Percentiles rank a stretch among this genome's conserved stretches.
phyloP scores from a whole-genome alignment of 1,140 invertebrate species.

The Rhagoletis zephyria region DNA sequence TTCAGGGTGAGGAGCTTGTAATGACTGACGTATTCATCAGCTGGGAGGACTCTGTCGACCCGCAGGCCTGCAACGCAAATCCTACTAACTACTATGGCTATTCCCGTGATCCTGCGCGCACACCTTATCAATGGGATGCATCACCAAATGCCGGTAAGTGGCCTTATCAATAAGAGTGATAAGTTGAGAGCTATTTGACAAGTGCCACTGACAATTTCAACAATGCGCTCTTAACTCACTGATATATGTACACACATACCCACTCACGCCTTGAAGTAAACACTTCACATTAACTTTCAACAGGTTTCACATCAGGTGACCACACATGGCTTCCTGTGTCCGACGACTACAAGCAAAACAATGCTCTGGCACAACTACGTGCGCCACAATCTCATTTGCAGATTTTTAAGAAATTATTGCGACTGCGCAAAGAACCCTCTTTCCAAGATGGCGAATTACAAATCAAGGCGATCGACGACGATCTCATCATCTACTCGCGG shows the following conservation, averaged over 20 bases:
- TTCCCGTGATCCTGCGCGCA: constrained; percentile 77
- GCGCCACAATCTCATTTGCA: constrained; percentile 68
- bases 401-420: constrained; percentile 68
- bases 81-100: constrained; percentile 65
- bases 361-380: constrained; percentile 74
- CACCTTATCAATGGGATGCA: constrained; percentile 81
- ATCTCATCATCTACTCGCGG: constrained; percentile 66
- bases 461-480: constrained; percentile 65
- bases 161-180: not conserved
- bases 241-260: not conserved
- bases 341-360: constrained; percentile 74
- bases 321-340: constrained; percentile 82
- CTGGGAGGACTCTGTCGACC: constrained; percentile 75
- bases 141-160: constrained; percentile 73
- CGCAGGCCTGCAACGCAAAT: constrained; percentile 66
- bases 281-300: not conserved
- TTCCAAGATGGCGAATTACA: constrained; percentile 62
- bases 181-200: not conserved
- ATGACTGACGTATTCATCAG: constrained; percentile 80
- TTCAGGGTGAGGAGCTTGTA: constrained; percentile 85
- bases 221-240: not conserved
- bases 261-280: not conserved
- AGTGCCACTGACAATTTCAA: not conserved
- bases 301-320: constrained; percentile 76
- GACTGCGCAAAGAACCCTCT: constrained; percentile 67